These are phyloP conservation scores for Pseudeuparius sepicola DNA, from an alignment of 2,888 invertebrate genomes.

Conservation along the genomic window DNA sequence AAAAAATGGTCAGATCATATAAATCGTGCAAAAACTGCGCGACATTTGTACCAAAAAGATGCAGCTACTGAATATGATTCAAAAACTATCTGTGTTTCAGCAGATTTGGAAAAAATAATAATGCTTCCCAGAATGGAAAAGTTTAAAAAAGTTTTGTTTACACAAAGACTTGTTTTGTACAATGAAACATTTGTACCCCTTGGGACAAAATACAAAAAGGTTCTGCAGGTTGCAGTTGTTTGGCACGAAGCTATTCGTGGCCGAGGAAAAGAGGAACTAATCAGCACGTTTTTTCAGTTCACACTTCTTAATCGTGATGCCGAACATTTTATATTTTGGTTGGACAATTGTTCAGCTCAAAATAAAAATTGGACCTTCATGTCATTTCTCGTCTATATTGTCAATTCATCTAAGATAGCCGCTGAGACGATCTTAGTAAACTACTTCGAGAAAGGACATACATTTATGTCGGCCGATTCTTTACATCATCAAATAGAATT, in stretches of 20 bases:
- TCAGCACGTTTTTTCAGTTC: no score
- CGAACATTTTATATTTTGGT: slow-evolving; percentile 15
- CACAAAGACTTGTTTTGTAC: slow-evolving; percentile 12
- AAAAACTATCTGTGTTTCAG: slow-evolving; percentile 12
- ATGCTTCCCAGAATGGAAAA: slow-evolving; percentile 15
- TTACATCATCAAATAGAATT: no score
- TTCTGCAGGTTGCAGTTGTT: no score
- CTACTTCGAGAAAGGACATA: slow-evolving; percentile 20
- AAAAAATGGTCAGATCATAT: slow-evolving; percentile 15
- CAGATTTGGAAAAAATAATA: slow-evolving; percentile 13
- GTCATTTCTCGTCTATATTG: slow-evolving; percentile 15
- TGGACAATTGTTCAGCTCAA: slow-evolving; percentile 19
- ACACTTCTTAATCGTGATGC: slow-evolving; percentile 14
- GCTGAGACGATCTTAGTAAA: slow-evolving; percentile 12
- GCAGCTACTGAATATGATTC: slow-evolving; percentile 18
- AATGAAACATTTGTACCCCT: no score
- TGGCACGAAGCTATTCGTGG: no score
- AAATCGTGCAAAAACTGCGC: slow-evolving; percentile 10
- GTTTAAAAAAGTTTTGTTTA: slow-evolving; percentile 15
- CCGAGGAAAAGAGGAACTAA: no score
- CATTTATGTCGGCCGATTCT: slow-evolving; percentile 19
- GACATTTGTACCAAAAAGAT: slow-evolving; percentile 13
- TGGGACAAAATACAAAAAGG: no score
- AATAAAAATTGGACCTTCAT: slow-evolving; percentile 19
- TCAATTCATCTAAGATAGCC: slow-evolving; percentile 16